These are phyloP conservation scores for Circaetus gallicus DNA, from an alignment of 2,113 vertebrate genomes.

Conservation along the genomic window DNA sequence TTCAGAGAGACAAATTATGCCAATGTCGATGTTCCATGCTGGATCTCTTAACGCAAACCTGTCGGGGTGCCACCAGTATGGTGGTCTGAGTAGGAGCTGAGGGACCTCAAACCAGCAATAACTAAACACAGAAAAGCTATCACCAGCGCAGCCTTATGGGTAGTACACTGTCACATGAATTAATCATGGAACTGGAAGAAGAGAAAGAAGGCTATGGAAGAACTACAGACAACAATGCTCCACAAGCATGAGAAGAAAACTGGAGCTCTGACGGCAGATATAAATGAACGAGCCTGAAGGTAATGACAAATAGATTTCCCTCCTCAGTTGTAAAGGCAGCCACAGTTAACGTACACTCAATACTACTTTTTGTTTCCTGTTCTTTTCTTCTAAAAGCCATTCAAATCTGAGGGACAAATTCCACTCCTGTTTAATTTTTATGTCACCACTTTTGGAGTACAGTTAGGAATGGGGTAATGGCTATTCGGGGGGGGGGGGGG, in stretches of 20 bases:
- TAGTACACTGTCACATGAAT: not conserved
- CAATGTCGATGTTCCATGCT: not conserved
- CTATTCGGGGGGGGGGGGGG: fast-evolving
- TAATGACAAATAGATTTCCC: not conserved
- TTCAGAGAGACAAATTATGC: not conserved
- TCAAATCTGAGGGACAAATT: not conserved
- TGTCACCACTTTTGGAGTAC: not conserved
- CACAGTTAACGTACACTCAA: not conserved
- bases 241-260: not conserved
- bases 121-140: not conserved
- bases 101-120: not conserved
- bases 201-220: not conserved
- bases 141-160: fast-evolving
- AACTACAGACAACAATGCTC: not conserved
- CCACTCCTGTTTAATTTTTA: not conserved
- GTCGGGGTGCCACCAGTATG: not conserved
- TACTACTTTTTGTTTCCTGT: not conserved
- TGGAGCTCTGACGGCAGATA: not conserved
- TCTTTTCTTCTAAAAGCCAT: not conserved
- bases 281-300: not conserved
- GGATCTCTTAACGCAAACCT: not conserved
- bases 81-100: not conserved
- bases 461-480: too few relatives aligned
- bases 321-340: not conserved
- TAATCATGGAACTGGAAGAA: not conserved